Evolutionary conservation across 2,113 vertebrate genomes (phyloP), one percentile per base, ranked within the genome.

Genomic region (Istiophorus platypterus): DNA sequence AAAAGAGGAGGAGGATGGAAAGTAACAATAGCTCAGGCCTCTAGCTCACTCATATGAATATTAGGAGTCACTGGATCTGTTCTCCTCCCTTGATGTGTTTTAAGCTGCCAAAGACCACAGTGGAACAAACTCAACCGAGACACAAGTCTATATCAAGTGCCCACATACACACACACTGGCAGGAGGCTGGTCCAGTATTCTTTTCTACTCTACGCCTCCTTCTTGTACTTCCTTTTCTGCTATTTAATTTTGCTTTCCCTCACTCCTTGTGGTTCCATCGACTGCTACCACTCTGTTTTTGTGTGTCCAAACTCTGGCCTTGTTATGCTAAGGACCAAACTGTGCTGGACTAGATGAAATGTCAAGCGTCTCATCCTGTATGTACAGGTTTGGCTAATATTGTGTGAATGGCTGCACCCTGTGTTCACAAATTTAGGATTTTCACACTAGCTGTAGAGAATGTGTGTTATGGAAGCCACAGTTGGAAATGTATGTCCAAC

Each of bases 21-120:
- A 64, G 88, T 81, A 85, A 79, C 83, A 85, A 72, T 70, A 83
- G 92, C 93, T 94, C 94, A 93, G 94, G 92, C 92, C 82, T 92
- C 82, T 76, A 81, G 85, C 79, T 80, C 64, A 47, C 31, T 77
- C 68, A 4, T 57, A 62, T 93, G 95, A 96, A 49, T 73, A 66
- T 93, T 95, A 96, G 80, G 87, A 97, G 96, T 97, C 97, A 97
- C 97, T 96, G 96, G 97, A 97, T 96, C 96, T 96, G 86, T 72
- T 96, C 76, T 88, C 76, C 81, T 96, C 95, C 96, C 96, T 96
- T 94, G 95, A 95, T 95, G 93, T 96, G 91, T 96, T 94, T 94
- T 57, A 83, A 96, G 96, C 96, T 99, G 97, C 97, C 97, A 99
- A 99, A 99, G 97, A 98, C 88, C 88, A 92, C 72, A 81, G 90